Base-by-base conservation (phyloP, 2,888 invertebrate genomes). In the Abrostola tripartita region DNA sequence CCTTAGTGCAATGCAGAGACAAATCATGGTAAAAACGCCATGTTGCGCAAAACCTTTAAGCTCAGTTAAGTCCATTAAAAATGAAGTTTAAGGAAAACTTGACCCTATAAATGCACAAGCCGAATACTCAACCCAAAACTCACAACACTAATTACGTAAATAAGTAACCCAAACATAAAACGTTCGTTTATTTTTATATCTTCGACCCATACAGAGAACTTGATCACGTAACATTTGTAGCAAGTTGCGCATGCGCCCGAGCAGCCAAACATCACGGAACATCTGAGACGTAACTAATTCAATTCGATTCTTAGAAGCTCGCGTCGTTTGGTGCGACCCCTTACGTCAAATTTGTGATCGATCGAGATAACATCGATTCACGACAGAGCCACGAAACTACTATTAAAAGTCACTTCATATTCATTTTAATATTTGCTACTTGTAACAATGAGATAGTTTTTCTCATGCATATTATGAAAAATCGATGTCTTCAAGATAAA, bases 271-370 rank as follows among this genome's bases (percentile, higher is more conserved):
- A 64, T 70, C 74, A 75, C 73, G 68, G 68, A 78, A 76, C 65
- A 71, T 67, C 65, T 49, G 59, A 68, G 50, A 69, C 70, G 74
- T 80, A 77, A 74, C 72, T 52, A 75, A 81, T 75, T 74, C 44
- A 75, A 81, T 75, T 74, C 44, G 36, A 60, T 77, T 80, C 81
- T 64, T n/a, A 74, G 79, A 81, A 82, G 44, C 63, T 54, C 53
- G 59, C 36, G 65, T 50, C 47, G 44, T 24, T 24, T 47, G 44
- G 44, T 24, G 44, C 10, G 76, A 77, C 78, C 79, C 72, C 76
- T 66, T 71, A 56, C 79, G 83, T 85, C 81, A 81, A 76, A 63
- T 52, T 49, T 64, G 65, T 84, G 85, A 85, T 85, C 79, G 84
- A 86, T 85, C 75, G 81, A 81, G 83, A 84, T 81, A 71, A 69